Evolutionary conservation across 2,797 vertebrate genomes (phyloP).

Genomic region (Apogon hyalosoma): DNA sequence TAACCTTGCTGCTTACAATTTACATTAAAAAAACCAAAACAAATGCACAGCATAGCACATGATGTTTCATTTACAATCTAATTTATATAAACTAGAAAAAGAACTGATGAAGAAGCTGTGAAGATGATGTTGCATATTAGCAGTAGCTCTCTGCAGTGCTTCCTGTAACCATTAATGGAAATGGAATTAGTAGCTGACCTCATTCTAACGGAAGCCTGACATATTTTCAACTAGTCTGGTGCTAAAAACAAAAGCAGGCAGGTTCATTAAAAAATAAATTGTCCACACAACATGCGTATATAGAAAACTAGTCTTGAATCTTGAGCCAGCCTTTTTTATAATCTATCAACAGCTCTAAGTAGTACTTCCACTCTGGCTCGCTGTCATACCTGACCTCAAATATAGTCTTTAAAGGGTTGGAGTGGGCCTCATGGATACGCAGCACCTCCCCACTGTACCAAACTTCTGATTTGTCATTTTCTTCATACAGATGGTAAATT

Average conservation of each 20-base stretch:
- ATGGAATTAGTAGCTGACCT: constrained; percentile 7
- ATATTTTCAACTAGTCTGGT: not conserved
- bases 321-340: constrained; percentile 89
- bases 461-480: constrained; percentile 86
- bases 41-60: not conserved
- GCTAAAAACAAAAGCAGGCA: not conserved
- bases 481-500: constrained; percentile 88
- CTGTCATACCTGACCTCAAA: constrained; percentile 89
- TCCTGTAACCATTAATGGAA: not conserved
- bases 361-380: constrained; percentile 89
- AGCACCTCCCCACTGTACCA: constrained; percentile 88
- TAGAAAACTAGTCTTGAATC: constrained; percentile 77
- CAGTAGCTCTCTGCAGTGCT: not conserved
- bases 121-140: constrained; percentile 2
- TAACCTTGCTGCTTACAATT: constrained; percentile 7
- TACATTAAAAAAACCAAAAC: not conserved
- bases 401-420: constrained; percentile 86
- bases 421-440: constrained; percentile 81
- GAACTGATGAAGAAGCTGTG: not conserved
- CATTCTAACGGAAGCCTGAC: constrained; percentile 15
- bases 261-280: not conserved
- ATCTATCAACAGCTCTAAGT: constrained; percentile 88
- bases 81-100: constrained; percentile 1
- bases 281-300: not conserved
- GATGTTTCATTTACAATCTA: not conserved